Conservation (phyloP, 2,113 vertebrate genomes). For the Microcebus murinus region DNA sequence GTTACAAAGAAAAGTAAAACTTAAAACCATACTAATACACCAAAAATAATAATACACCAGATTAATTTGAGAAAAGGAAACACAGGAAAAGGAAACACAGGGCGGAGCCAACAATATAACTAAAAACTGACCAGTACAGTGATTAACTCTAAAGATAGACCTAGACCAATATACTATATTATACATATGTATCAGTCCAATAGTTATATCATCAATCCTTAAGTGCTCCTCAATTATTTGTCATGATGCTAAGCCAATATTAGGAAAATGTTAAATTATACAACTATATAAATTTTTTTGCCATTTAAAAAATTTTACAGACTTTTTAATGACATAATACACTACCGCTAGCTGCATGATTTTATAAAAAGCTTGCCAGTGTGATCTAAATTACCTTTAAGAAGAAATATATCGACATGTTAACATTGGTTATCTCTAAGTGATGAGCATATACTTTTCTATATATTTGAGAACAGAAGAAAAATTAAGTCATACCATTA, state of each 20-base stretch:
- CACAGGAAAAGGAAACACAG: background rate
- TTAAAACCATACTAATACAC: background rate
- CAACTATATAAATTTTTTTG: background rate
- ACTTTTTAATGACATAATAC: slow-evolving; percentile 8
- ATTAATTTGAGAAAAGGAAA: background rate
- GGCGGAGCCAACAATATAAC: background rate
- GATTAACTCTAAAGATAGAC: background rate
- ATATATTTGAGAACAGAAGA: slow-evolving; percentile 29
- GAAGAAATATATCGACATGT: background rate
- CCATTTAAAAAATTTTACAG: background rate
- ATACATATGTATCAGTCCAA: background rate
- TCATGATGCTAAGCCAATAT: background rate
- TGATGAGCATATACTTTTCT: background rate
- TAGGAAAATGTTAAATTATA: too few species aligned
- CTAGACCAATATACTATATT: background rate
- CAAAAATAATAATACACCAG: background rate
- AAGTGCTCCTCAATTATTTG: background rate
- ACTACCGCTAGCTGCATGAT: background rate
- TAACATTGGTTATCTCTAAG: background rate
- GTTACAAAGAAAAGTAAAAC: slow-evolving; percentile 14
- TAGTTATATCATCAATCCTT: background rate
- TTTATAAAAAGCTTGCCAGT: background rate
- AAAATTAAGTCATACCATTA: background rate
- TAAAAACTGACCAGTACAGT: background rate
- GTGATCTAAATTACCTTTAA: background rate